phyloP scores from a whole-genome alignment of 2,113 vertebrate species.

The Otus sunia region DNA sequence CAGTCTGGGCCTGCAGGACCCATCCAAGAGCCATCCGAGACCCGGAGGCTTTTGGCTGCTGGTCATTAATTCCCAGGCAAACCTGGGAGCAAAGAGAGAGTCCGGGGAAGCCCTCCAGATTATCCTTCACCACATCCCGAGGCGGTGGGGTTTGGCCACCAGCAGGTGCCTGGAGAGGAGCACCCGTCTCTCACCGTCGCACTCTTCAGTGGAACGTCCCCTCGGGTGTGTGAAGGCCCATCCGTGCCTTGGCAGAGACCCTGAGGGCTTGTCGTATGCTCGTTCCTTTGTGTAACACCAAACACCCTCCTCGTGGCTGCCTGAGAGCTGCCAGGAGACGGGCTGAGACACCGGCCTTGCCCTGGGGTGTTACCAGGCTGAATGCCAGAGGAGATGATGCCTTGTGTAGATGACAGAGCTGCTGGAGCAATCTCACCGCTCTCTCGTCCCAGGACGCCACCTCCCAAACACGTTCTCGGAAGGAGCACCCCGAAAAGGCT shows the following conservation, averaged over 20 bases:
- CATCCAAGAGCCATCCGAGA: background rate
- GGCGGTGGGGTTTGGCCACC: background rate
- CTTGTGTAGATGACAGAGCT: accelerated
- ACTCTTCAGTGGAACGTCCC: accelerated
- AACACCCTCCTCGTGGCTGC: accelerated
- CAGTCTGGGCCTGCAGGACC: background rate
- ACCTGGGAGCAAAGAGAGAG: background rate
- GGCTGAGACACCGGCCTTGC: background rate
- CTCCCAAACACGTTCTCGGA: background rate
- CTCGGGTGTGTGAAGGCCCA: background rate
- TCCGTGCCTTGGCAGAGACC: background rate
- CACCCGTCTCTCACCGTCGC: background rate
- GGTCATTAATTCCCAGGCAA: background rate
- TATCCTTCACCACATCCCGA: background rate
- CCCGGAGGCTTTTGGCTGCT: background rate
- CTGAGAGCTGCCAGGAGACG: background rate
- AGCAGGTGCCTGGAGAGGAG: background rate
- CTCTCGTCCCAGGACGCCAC: background rate
- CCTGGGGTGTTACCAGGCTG: background rate
- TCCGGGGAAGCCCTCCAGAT: background rate
- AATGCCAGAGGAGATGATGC: background rate
- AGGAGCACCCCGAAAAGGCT: background rate
- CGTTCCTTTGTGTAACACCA: background rate
- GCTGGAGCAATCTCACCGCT: background rate
- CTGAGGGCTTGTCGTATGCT: accelerated